Conservation (phyloP, 64 coral and sea anemone species). For the Stylophora pistillata region DNA sequence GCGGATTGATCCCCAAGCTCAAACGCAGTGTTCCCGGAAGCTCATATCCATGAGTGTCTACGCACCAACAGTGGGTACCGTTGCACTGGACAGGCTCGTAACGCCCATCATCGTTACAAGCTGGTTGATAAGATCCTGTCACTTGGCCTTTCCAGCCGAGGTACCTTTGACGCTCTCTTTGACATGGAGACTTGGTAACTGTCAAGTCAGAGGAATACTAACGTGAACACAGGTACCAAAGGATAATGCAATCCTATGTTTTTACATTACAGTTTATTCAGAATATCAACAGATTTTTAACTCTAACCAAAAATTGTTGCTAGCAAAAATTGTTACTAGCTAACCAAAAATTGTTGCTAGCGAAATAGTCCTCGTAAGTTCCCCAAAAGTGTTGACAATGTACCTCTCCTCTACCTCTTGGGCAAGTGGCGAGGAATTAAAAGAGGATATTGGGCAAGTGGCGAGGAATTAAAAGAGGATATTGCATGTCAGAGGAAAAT, state of each 20-base stretch:
- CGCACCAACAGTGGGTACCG: conserved; percentile 63
- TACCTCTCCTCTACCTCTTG: too few species aligned
- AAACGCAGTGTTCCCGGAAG: conserved; percentile 21
- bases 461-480: not conserved
- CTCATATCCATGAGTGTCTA: conserved; percentile 64
- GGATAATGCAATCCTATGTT: too few species aligned
- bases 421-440: not conserved
- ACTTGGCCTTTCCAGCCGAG: conserved; percentile 39
- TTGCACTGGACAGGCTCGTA: conserved; percentile 62
- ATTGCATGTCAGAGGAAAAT: not conserved
- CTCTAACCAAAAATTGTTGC: too few species aligned
- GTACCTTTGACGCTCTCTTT: conserved; percentile 42
- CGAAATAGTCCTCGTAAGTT: too few species aligned
- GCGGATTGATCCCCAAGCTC: not conserved
- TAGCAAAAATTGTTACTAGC: too few species aligned
- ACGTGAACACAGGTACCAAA: not conserved
- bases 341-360: too few species aligned
- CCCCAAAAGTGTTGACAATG: too few species aligned
- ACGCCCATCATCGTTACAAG: conserved; percentile 39
- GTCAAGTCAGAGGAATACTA: not conserved
- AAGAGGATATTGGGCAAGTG: not conserved
- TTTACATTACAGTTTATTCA: too few species aligned
- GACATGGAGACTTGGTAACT: conserved; percentile 45
- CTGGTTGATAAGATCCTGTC: conserved; percentile 29
- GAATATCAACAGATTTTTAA: too few species aligned